phyloP scores from a whole-genome alignment of 2,113 vertebrate species.

The Pipa parva region DNA sequence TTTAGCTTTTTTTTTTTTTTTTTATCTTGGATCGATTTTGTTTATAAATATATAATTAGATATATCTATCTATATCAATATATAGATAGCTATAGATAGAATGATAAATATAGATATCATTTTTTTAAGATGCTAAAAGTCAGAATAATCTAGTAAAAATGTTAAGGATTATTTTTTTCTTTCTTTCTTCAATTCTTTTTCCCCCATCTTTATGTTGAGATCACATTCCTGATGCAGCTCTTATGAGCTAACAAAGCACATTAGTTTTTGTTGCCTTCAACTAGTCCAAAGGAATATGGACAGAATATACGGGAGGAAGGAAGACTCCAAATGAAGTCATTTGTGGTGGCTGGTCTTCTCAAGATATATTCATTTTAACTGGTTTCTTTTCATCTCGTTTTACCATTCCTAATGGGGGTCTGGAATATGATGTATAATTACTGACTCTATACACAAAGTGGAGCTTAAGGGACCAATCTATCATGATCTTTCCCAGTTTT shows the following conservation, averaged over 20 bases:
- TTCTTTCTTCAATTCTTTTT: slow-evolving; percentile 2
- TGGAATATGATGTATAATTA: slow-evolving; percentile 35
- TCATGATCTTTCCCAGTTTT: slow-evolving; percentile 39
- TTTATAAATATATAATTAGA: too few relatives aligned
- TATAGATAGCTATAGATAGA: too few relatives aligned
- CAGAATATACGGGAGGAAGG: background rate
- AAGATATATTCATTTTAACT: slow-evolving; percentile 9
- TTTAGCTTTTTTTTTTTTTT: slow-evolving; percentile 15
- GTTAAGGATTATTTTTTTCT: background rate
- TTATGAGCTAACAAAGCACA: background rate
- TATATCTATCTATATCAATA: too few relatives aligned
- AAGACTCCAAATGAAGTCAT: slow-evolving; percentile 23
- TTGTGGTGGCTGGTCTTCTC: slow-evolving; percentile 1
- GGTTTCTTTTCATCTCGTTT: slow-evolving; percentile 27
- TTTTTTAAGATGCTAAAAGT: too few relatives aligned
- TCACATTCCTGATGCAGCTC: background rate
- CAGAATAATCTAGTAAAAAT: too few relatives aligned
- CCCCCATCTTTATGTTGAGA: slow-evolving; percentile 3
- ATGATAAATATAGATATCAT: too few relatives aligned
- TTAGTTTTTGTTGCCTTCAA: background rate
- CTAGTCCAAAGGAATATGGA: background rate
- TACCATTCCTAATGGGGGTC: slow-evolving; percentile 53
- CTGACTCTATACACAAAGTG: slow-evolving; percentile 17
- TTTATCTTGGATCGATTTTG: too few relatives aligned
- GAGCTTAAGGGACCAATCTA: slow-evolving; percentile 30